A percentile compares a stretch with the other conserved stretches of the same genome.
These are phyloP conservation scores for Lichenostomus cassidix DNA, from an alignment of 2,113 vertebrate genomes.

Conservation along the genomic window DNA sequence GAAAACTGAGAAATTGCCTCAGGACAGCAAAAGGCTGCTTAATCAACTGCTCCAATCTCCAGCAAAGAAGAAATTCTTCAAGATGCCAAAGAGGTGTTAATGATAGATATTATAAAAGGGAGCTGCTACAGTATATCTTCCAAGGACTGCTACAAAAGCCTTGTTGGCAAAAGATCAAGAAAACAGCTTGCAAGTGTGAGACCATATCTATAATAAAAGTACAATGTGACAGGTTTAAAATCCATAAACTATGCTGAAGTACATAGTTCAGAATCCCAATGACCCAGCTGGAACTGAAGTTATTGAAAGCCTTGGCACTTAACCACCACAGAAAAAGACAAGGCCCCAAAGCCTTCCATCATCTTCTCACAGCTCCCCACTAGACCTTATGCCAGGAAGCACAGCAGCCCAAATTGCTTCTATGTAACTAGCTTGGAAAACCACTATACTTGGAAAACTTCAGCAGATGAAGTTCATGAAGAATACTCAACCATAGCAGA, in stretches of 20 bases:
- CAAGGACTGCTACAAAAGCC: slow-evolving; percentile 59
- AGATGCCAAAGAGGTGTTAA: slow-evolving; percentile 67
- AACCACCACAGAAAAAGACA: background rate
- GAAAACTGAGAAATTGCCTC: slow-evolving; percentile 56
- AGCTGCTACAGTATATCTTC: slow-evolving; percentile 51
- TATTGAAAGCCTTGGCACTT: slow-evolving; percentile 27
- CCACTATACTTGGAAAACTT: background rate
- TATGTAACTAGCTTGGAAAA: background rate
- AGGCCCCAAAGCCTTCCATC: background rate
- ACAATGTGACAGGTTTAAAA: slow-evolving; percentile 56
- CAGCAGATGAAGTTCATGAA: background rate
- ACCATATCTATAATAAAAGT: slow-evolving; percentile 56
- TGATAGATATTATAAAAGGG: slow-evolving; percentile 60
- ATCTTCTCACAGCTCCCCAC: background rate
- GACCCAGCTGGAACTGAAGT: slow-evolving; percentile 28
- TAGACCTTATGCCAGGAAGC: background rate
- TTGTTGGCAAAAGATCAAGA: slow-evolving; percentile 69
- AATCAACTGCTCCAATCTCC: slow-evolving; percentile 66
- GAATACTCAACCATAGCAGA: background rate
- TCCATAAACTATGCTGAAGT: slow-evolving; percentile 44
- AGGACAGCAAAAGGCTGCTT: slow-evolving; percentile 61
- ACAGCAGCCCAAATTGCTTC: background rate
- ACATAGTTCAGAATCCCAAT: slow-evolving; percentile 55
- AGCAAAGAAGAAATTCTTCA: slow-evolving; percentile 55
- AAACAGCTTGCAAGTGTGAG: slow-evolving; percentile 47